Base-by-base conservation (phyloP, 2,888 invertebrate species). In the Chromoteleia sp. region DNA sequence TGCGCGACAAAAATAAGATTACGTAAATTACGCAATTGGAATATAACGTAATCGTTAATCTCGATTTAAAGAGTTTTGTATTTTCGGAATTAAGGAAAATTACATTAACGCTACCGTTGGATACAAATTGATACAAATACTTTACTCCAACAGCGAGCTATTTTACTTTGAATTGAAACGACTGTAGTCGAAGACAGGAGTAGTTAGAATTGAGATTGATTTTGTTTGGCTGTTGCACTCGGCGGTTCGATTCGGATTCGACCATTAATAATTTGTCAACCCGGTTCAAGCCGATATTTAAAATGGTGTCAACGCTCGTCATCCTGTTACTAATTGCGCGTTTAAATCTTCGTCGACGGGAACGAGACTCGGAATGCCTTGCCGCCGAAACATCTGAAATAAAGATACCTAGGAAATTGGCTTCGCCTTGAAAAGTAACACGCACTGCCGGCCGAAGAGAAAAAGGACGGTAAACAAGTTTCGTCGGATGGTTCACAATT, bases 361-460 rank as follows among this genome's bases (percentile, higher is more conserved):
- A 19, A 14, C 5, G 17, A 41, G 33, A 25, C 15, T 48, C 2
- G 19, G 17, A 59, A 61, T 5, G 39, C 17, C n/a, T 33, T 6
- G 36, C 3, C 39, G 29, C 30, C 43, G 43, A 56, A 70, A 70
- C 36, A 36, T 29, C 45, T 58, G 50, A 61, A 71, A 71, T 71
- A 59, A 59, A 61, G 71, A 61, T 50, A 52, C 17, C 61, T 59
- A 52, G 52, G 52, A 39, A 71, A 71, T 61, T 59, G 71, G 52
- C 59, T 50, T 71, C 30, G 61, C 61, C 59, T 50, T 52, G 52
- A 71, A 15, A 58, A 45, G 33, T 17, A 68, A 54, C 68, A 45
- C 56, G 68, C 15, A 41, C 14, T 0, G 25, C 6, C 17, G 65
- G 41, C n/a, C 21, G 25, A 6, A 10, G 30, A 29, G 25, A 43